Conservation (phyloP, 2,888 invertebrate genomes). For the Capitulum mitella region DNA sequence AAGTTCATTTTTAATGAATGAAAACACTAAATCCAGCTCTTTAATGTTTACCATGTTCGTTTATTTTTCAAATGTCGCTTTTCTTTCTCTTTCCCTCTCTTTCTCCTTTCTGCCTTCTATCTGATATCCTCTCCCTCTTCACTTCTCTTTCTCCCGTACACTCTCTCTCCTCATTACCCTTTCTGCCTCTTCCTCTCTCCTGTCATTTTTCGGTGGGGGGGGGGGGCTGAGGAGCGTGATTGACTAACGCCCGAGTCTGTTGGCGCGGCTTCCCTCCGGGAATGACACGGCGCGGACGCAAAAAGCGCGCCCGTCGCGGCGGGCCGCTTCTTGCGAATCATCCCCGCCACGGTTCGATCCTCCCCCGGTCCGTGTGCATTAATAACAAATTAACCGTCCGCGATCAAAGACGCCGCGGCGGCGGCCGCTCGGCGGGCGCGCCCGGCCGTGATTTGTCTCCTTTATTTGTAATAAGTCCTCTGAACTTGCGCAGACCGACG, state of each 20-base stretch:
- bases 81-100: too few relatives aligned
- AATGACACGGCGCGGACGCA: neutral
- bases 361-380: slow-evolving; percentile 11
- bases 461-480: neutral
- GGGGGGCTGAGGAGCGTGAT: neutral
- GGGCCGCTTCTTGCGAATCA: slow-evolving; percentile 12
- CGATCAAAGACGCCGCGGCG: neutral
- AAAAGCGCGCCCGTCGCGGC: neutral
- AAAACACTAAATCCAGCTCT: too few relatives aligned
- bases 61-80: too few relatives aligned
- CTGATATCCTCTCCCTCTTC: too few relatives aligned
- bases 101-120: too few relatives aligned
- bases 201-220: neutral
- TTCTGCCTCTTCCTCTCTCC: neutral
- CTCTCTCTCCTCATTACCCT: neutral
- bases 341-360: slow-evolving; percentile 1
- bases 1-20: too few relatives aligned
- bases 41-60: too few relatives aligned
- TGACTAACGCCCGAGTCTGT: neutral
- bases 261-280: neutral
- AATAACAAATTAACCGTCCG: neutral
- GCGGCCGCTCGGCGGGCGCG: neutral
- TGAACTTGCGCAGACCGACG: slow-evolving; percentile 5
- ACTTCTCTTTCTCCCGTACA: too few relatives aligned
- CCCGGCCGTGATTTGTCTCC: neutral